Conservation (phyloP, 2,797 vertebrate species). For the Chaetophractus vellerosus region DNA sequence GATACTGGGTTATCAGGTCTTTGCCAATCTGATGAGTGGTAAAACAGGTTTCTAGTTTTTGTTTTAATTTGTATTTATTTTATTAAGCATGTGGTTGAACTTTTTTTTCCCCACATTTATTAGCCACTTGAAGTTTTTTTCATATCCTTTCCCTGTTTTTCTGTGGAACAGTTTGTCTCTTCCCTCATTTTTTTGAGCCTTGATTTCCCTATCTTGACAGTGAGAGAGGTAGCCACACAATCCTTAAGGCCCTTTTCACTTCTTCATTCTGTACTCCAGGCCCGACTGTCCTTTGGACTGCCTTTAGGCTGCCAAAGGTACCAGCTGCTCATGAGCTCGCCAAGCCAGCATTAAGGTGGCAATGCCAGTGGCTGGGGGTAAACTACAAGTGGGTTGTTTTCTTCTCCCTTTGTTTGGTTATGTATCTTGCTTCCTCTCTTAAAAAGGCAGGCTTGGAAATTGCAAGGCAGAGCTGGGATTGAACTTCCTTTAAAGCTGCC, state of each 20-base stretch:
- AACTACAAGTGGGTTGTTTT: neutral
- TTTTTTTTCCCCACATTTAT: neutral
- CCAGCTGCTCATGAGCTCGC: neutral
- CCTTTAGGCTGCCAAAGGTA: neutral
- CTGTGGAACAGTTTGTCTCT: neutral
- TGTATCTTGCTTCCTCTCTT: slow-evolving; percentile 29
- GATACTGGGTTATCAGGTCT: neutral
- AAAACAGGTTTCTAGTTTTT: neutral
- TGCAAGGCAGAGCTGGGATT: slow-evolving; percentile 68
- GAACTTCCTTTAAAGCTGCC: slow-evolving; percentile 87
- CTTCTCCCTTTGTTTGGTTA: slow-evolving; percentile 72
- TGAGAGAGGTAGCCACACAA: neutral
- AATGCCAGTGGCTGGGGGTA: neutral
- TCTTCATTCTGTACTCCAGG: neutral
- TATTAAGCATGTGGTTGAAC: slow-evolving; percentile 13
- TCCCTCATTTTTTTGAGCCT: neutral
- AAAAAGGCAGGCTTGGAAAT: slow-evolving; percentile 71
- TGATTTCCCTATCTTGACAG: slow-evolving; percentile 28
- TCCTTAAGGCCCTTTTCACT: neutral
- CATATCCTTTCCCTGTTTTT: neutral
- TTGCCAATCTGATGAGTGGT: neutral
- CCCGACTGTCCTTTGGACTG: neutral
- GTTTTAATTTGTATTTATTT: slow-evolving; percentile 44
- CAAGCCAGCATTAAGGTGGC: neutral
- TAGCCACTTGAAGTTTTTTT: slow-evolving; percentile 19